Evolutionary conservation across 1,140 invertebrate species (phyloP), one percentile per base, ranked within the genome.

Genomic region (Anadara kagoshimensis): DNA sequence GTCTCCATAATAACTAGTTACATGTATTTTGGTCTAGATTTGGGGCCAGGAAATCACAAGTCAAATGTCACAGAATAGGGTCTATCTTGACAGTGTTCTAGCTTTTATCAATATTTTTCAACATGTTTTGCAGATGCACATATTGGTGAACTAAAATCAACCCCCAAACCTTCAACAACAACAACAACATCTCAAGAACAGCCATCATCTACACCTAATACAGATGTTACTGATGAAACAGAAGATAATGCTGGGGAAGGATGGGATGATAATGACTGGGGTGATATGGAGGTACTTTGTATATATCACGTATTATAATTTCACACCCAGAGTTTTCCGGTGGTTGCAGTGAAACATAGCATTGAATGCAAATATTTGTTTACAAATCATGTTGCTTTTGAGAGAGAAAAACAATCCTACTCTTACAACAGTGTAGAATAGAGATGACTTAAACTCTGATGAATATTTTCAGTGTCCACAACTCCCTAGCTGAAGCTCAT

Each of bases 181-280:
- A 22, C 14, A 56, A 29, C 36, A 53, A 58, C 57, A 3, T 22
- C 45, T 29, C 11, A 5, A 61, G 16, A 22, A 44, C 61, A 5
- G 29, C 29, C 29, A 36, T 36, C 7, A 36, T 36, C 51, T 44
- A 41, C 20, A 58, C 43, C 69, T 26, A 20, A 45, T 26, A n/a
- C 29, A 11, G 26, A 41, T 2, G 22, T 51, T 47, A 47, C 68
- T 61, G 61, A 72, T 26, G 67, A 76, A 59, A 44, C 59, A 29
- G 89, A 88, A 51, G 94, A 94, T 54, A 69, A 64, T 53, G 56
- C 72, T 41, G 64, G 49, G 14, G 67, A 69, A 20, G 94, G 94
- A 85, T 96, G 95, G 95, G 95, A 94, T 93, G 94, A 85, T 83
- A 94, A 95, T 57, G 93, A 94, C 83, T 96, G 95, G 95, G 95